Evolutionary conservation across 2,888 invertebrate species (phyloP).

Genomic region (Brachypalpus laphriformis): DNA sequence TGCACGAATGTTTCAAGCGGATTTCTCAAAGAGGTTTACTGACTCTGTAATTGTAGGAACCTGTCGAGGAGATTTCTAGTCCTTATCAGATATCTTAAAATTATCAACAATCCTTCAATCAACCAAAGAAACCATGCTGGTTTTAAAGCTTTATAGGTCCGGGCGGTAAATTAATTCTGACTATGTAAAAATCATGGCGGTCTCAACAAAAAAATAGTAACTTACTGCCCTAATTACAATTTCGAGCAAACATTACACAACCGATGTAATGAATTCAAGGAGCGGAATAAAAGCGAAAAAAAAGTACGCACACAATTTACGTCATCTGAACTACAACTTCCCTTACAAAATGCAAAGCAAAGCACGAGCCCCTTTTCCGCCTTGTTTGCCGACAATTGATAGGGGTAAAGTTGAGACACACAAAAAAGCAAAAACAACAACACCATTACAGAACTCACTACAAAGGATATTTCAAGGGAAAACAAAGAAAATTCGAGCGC

Average conservation of each 20-base stretch:
- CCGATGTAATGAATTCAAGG: background rate
- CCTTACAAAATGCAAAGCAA: background rate
- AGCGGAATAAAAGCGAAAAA: background rate
- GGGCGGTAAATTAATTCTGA: too few relatives aligned
- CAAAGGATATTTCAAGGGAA: slow-evolving; percentile 30
- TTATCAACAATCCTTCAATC: too few relatives aligned
- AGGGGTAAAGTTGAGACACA: slow-evolving; percentile 13
- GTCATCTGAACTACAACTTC: background rate
- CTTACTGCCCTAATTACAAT: background rate
- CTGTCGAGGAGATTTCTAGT: too few relatives aligned
- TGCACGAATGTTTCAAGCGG: too few relatives aligned
- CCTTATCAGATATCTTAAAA: too few relatives aligned
- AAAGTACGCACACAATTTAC: background rate
- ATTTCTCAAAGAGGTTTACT: too few relatives aligned
- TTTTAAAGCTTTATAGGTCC: too few relatives aligned
- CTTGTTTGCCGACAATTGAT: slow-evolving; percentile 37
- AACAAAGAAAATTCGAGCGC: slow-evolving; percentile 5
- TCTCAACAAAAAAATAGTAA: background rate
- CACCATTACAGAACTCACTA: slow-evolving; percentile 24
- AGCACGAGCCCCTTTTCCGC: slow-evolving; percentile 18
- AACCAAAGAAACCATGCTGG: too few relatives aligned
- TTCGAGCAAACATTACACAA: background rate
- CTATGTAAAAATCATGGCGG: too few relatives aligned
- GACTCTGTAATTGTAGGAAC: too few relatives aligned
- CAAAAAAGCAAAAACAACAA: slow-evolving; percentile 1